Evolutionary conservation across 2,797 vertebrate species (phyloP).

Genomic region (Urocyon cinereoargenteus): DNA sequence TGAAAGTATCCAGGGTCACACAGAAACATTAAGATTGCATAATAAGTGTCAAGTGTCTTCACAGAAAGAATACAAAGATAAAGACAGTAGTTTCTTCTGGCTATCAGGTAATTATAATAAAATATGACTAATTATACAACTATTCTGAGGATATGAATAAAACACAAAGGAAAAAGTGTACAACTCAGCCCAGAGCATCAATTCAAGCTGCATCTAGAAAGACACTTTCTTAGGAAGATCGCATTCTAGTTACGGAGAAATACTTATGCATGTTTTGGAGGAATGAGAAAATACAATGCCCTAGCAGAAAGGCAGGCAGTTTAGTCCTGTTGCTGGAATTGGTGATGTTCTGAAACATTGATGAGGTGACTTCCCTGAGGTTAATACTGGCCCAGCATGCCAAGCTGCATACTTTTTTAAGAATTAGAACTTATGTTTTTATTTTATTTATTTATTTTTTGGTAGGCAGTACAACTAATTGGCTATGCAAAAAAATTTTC

Average conservation of each 20-base stretch:
- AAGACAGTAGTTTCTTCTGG: background rate
- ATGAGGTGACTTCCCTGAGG: background rate
- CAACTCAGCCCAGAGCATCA: background rate
- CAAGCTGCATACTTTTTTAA: background rate
- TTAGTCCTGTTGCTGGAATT: background rate
- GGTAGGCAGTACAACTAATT: background rate
- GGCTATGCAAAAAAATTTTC: background rate
- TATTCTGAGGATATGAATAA: background rate
- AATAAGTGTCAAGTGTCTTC: background rate
- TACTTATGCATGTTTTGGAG: background rate
- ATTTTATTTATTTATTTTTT: background rate
- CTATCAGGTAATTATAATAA: background rate
- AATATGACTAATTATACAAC: background rate
- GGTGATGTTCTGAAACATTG: background rate
- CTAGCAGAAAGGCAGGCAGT: background rate
- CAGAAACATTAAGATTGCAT: background rate
- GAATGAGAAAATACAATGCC: background rate
- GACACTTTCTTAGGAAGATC: background rate
- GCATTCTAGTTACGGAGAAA: background rate
- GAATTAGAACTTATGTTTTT: background rate
- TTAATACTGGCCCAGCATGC: background rate
- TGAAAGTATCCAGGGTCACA: background rate
- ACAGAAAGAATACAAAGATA: background rate
- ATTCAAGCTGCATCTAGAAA: background rate
- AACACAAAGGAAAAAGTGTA: background rate